Conservation (phyloP, 1,140 invertebrate genomes). For the Hestina assimilis region DNA sequence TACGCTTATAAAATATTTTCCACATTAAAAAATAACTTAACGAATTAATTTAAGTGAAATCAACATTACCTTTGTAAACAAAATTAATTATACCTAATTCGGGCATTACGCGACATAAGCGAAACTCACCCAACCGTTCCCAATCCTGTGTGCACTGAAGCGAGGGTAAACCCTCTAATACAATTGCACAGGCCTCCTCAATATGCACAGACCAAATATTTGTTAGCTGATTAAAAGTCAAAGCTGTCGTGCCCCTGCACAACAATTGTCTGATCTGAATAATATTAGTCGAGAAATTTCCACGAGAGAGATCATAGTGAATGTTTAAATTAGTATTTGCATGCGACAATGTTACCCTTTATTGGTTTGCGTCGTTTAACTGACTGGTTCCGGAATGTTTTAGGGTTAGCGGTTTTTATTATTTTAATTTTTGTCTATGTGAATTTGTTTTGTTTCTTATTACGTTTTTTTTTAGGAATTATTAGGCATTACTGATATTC, state of each 20-base stretch:
- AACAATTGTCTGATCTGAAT: slow-evolving; percentile 49
- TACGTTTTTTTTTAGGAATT: too few relatives aligned
- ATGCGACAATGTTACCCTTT: slow-evolving; percentile 11
- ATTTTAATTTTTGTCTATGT: too few relatives aligned
- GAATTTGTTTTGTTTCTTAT: too few relatives aligned
- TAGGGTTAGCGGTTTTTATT: too few relatives aligned
- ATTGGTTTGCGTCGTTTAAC: background rate
- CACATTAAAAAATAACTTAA: too few relatives aligned
- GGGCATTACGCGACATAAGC: slow-evolving; percentile 39
- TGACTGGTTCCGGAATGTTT: too few relatives aligned
- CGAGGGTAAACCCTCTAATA: slow-evolving; percentile 46
- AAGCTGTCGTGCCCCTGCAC: slow-evolving; percentile 59
- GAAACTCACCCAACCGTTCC: slow-evolving; percentile 27
- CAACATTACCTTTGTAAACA: background rate
- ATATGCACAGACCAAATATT: slow-evolving; percentile 62
- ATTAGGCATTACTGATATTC: too few relatives aligned
- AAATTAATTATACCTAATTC: background rate
- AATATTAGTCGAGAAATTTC: slow-evolving; percentile 56
- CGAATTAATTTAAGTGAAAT: too few relatives aligned
- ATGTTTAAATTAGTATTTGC: slow-evolving; percentile 6
- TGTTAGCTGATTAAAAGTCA: slow-evolving; percentile 69
- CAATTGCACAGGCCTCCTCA: slow-evolving; percentile 64
- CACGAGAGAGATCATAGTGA: slow-evolving; percentile 53
- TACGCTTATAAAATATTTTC: too few relatives aligned
- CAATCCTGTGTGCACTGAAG: slow-evolving; percentile 37